A percentile compares a stretch with the other conserved stretches of the same genome.
Evolutionary conservation across 2,888 invertebrate genomes (phyloP).

Genomic region (Phalangium opilio): DNA sequence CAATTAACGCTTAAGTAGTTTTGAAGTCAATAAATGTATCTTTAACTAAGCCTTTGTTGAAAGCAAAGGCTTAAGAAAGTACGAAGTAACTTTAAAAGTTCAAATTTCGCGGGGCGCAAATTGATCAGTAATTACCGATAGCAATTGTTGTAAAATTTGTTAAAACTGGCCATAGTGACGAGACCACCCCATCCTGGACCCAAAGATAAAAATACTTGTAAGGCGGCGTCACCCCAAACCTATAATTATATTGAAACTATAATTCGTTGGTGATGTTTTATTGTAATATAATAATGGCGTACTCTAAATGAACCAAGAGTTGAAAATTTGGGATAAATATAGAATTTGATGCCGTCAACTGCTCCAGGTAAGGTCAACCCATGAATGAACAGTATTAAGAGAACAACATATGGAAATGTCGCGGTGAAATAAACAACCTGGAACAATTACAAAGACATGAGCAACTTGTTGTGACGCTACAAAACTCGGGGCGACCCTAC

Average conservation of each 20-base stretch:
- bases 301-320: too few relatives aligned
- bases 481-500: too few relatives aligned
- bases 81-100: neutral
- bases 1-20: neutral
- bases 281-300: neutral
- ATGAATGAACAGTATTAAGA: too few relatives aligned
- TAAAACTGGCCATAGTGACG: neutral
- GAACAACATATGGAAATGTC: too few relatives aligned
- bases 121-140: neutral
- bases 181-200: neutral
- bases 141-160: neutral
- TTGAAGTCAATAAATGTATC: neutral
- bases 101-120: neutral
- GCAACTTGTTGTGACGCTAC: too few relatives aligned
- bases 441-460: too few relatives aligned
- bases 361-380: too few relatives aligned
- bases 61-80: neutral
- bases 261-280: neutral
- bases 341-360: too few relatives aligned
- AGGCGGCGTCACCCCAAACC: neutral
- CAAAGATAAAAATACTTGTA: neutral
- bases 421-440: too few relatives aligned
- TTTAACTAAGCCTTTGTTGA: neutral
- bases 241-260: neutral
- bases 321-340: too few relatives aligned